Evolutionary conservation across 2,113 vertebrate species (phyloP), one percentile per base, ranked within the genome.

Genomic region (Prunella fulvescens): DNA sequence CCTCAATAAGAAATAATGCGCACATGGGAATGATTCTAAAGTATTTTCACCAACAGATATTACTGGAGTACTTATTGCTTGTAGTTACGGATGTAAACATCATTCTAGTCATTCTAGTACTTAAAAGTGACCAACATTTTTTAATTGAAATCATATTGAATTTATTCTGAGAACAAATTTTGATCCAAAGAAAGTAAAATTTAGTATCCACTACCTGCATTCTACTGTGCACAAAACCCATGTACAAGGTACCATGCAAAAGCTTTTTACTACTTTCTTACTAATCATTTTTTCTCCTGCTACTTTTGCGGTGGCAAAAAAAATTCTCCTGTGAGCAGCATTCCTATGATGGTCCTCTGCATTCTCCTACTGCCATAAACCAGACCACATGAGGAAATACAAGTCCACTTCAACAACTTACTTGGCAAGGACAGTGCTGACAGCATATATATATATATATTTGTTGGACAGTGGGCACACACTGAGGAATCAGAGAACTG

Each of bases 401-500:
- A 37, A 61, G 25, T 6, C 22, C 53, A 71, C 11, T 37, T 45
- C 37, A 84, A 50, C 29, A 56, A n/a, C 14, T 6, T 42, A 14
- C 17, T 39, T 23, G 39, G 29, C 67, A 80, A 86, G 62, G 58
- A 31, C 24, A 20, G 28, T 3, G 14, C 20, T n/a, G 7, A 40
- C 26, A 62, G 61, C 5, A 26, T 5, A 50, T 6, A 6, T 0
- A 26, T 5, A 50, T 6, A 6, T 0, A 48, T 0, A 48, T 24
- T 13, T 45, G 29, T 11, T 9, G 20, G 17, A 42, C n/a, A 73
- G 24, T 1, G 2, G 9, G 2, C 24, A 35, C 40, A 24, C 3
- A 3, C 15, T 22, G 24, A 67, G 28, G 29, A 54, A 56, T 7
- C 4, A 0, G 8, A 70, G 20, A 79, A 78, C 31, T 22, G 15